Conservation (phyloP, 2,888 invertebrate genomes). For the Clostera curtula region DNA sequence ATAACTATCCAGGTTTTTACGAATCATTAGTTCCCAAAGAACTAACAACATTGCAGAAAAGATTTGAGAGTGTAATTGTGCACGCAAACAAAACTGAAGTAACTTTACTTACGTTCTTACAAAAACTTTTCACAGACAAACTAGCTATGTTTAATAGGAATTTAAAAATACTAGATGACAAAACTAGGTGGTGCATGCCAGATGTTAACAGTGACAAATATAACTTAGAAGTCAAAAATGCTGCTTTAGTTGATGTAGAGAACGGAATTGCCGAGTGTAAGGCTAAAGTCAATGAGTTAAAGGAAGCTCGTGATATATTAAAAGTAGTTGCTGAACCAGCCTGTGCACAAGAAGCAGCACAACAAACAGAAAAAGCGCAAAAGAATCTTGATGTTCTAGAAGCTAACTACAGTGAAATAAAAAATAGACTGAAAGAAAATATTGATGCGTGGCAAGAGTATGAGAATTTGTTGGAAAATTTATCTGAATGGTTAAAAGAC, state of each 20-base stretch:
- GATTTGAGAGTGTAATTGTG: slow-evolving; percentile 84
- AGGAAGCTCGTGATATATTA: slow-evolving; percentile 81
- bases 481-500: slow-evolving; percentile 85
- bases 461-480: slow-evolving; percentile 82
- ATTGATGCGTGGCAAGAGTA: slow-evolving; percentile 87
- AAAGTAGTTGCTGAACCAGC: slow-evolving; percentile 84
- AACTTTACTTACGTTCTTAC: slow-evolving; percentile 85
- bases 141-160: slow-evolving; percentile 87
- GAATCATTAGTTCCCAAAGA: slow-evolving; percentile 88
- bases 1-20: slow-evolving; percentile 84
- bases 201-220: slow-evolving; percentile 93
- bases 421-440: slow-evolving; percentile 79
- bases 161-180: slow-evolving; percentile 87
- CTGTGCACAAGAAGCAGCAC: slow-evolving; percentile 77
- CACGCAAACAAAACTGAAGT: slow-evolving; percentile 90
- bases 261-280: slow-evolving; percentile 83
- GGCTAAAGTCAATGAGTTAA: slow-evolving; percentile 78
- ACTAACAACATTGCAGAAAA: slow-evolving; percentile 86
- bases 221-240: slow-evolving; percentile 92
- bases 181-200: slow-evolving; percentile 92
- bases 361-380: slow-evolving; percentile 81
- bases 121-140: slow-evolving; percentile 91
- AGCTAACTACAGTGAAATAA: slow-evolving; percentile 80
- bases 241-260: slow-evolving; percentile 84
- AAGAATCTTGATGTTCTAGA: slow-evolving; percentile 82